phyloP scores from a whole-genome alignment of 92 coral and sea anemone genomes.

The Heteractis magnifica region DNA sequence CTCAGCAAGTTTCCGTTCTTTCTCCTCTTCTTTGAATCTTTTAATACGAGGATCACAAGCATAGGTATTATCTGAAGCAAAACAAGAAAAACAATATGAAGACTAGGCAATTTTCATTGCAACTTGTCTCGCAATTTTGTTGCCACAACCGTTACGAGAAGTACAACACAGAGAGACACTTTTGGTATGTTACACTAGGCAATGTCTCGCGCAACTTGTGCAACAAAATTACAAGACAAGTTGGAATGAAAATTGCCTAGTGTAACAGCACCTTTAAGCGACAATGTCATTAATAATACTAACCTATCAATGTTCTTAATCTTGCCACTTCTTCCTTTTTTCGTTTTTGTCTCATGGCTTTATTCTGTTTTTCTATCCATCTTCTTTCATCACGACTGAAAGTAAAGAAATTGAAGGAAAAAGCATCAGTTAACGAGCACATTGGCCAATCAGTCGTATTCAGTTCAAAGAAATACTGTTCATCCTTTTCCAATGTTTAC shows the following conservation, averaged over 20 bases:
- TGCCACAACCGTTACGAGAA: too few species aligned
- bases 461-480: too few species aligned
- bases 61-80: constrained; percentile 75
- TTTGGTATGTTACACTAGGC: too few species aligned
- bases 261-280: neutral
- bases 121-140: too few species aligned
- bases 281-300: neutral
- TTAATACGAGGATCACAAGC: constrained; percentile 89
- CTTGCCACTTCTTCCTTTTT: constrained; percentile 92
- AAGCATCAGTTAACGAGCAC: neutral
- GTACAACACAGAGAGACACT: too few species aligned
- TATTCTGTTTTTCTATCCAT: constrained; percentile 98
- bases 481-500: neutral
- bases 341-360: constrained; percentile 89
- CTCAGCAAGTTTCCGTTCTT: constrained; percentile 93
- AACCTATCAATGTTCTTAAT: constrained; percentile 84
- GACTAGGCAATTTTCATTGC: neutral
- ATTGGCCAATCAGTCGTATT: too few species aligned
- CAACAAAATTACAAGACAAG: neutral
- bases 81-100: neutral
- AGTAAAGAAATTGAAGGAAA: neutral
- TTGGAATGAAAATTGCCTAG: too few species aligned
- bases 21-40: constrained; percentile 85
- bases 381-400: constrained; percentile 93
- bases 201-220: too few species aligned